phyloP scores from a whole-genome alignment of 2,888 invertebrate species.

The Heliconius aoede region DNA sequence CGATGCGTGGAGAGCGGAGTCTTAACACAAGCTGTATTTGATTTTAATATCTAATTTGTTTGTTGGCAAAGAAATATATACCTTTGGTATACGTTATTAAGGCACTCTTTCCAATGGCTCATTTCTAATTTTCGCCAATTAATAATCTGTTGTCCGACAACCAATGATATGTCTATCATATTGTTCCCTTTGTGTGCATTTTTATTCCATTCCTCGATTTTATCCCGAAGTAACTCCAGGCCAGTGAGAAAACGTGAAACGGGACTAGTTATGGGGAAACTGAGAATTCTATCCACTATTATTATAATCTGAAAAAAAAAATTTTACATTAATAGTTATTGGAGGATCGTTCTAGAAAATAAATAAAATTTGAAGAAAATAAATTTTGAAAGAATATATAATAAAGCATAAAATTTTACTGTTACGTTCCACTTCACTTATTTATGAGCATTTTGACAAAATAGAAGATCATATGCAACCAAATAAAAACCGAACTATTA shows the following conservation, averaged over 20 bases:
- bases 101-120: conserved; percentile 92
- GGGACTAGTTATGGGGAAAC: conserved; percentile 91
- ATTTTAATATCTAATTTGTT: no score
- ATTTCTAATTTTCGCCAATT: conserved; percentile 96
- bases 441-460: no score
- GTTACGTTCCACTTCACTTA: no score
- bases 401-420: no score
- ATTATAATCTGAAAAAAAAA: conserved; percentile 82
- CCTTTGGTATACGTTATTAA: conserved; percentile 87
- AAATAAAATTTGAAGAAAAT: no score
- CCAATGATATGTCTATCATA: conserved; percentile 87
- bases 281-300: conserved; percentile 86
- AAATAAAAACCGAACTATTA: no score
- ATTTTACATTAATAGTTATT: background rate
- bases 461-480: no score
- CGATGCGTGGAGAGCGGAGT: no score
- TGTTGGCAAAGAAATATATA: conserved; percentile 53
- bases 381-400: no score
- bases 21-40: no score
- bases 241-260: conserved; percentile 95
- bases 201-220: conserved; percentile 95
- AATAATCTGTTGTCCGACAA: conserved; percentile 91
- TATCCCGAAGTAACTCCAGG: conserved; percentile 93
- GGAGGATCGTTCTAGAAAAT: background rate
- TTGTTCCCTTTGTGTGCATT: conserved; percentile 94